Conservation (phyloP, 2,113 vertebrate genomes). For the Tinamus guttatus region DNA sequence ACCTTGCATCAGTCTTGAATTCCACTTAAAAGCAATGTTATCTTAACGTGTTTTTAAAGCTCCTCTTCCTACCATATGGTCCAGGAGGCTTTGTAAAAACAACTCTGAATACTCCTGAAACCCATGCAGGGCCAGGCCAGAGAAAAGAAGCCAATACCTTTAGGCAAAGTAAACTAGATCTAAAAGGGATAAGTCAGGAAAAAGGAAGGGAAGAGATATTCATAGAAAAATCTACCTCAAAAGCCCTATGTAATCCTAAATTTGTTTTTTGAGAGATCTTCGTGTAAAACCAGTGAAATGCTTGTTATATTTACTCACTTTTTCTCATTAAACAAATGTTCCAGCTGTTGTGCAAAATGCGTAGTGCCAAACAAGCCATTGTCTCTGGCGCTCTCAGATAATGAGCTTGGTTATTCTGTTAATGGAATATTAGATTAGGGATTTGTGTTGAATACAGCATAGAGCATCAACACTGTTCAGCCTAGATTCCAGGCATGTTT, state of each 20-base stretch:
- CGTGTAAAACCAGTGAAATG: not conserved
- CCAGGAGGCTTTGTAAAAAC: conserved; percentile 40
- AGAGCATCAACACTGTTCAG: not conserved
- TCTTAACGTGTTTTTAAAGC: conserved; percentile 43
- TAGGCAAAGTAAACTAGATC: conserved; percentile 43
- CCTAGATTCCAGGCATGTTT: not conserved
- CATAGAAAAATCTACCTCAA: conserved; percentile 37
- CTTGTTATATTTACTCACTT: not conserved
- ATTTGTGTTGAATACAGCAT: not conserved
- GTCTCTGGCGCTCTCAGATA: not conserved
- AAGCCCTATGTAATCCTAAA: not conserved
- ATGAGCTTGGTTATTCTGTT: not conserved
- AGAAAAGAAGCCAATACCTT: conserved; percentile 46
- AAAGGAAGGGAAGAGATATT: conserved; percentile 16
- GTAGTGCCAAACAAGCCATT: not conserved
- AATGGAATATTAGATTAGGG: not conserved
- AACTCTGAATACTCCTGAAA: conserved; percentile 48
- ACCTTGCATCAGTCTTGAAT: not conserved
- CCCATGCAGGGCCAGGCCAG: not conserved
- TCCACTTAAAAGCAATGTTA: conserved; percentile 18
- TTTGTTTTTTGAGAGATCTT: not conserved
- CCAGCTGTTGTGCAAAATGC: not conserved
- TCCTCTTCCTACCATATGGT: conserved; percentile 35
- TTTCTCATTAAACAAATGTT: not conserved
- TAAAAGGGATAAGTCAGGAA: conserved; percentile 18